Conservation (phyloP, 2,888 invertebrate genomes). For the Arenicola marina region DNA sequence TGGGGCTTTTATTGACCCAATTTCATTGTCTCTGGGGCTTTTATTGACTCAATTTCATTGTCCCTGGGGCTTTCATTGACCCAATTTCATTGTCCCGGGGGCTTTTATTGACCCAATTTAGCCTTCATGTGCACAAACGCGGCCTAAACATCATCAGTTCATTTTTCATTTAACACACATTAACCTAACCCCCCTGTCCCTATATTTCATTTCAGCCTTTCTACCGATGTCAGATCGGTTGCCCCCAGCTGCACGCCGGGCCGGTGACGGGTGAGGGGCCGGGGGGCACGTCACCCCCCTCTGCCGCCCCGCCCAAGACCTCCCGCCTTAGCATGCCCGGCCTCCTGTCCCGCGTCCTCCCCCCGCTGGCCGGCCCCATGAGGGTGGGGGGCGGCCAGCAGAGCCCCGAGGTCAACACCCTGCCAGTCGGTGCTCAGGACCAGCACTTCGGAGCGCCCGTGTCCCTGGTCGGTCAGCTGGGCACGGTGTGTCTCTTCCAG, state of each 20-base stretch:
- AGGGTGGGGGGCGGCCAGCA: neutral
- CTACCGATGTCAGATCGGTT: slow-evolving; percentile 16
- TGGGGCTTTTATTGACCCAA: too few relatives aligned
- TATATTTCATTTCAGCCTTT: slow-evolving; percentile 13
- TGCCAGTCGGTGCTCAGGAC: slow-evolving; percentile 61
- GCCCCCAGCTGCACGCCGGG: slow-evolving; percentile 3
- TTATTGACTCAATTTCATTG: too few relatives aligned
- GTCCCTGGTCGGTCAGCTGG: slow-evolving; percentile 66
- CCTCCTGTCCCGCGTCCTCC: neutral
- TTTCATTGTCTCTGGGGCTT: too few relatives aligned
- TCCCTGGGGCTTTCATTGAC: too few relatives aligned
- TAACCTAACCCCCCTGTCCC: too few relatives aligned
- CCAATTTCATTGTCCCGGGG: too few relatives aligned
- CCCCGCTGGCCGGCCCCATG: neutral
- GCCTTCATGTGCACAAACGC: too few relatives aligned
- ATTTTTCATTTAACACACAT: too few relatives aligned
- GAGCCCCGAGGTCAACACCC: neutral
- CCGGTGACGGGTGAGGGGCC: neutral
- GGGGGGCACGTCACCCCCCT: neutral
- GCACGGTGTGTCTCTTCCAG: slow-evolving; percentile 65
- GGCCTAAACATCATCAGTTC: too few relatives aligned
- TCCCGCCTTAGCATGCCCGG: neutral
- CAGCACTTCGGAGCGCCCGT: slow-evolving; percentile 66
- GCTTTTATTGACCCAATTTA: too few relatives aligned
- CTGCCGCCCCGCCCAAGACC: neutral